Conservation (phyloP, 2,113 vertebrate species). For the Pionites leucogaster region DNA sequence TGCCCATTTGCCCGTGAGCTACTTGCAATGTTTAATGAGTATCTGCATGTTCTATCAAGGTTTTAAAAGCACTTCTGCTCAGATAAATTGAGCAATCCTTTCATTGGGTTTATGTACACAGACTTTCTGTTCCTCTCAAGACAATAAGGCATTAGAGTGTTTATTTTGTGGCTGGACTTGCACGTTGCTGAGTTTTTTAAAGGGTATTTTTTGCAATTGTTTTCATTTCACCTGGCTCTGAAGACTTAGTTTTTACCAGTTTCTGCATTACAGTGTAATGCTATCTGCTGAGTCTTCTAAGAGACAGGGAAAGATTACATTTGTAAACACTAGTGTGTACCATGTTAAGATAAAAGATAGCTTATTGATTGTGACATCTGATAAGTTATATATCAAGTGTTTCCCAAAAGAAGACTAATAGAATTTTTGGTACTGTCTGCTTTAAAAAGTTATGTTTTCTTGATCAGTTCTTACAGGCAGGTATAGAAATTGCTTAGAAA, state of each 20-base stretch:
- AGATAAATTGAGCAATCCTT: neutral
- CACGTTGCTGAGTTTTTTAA: neutral
- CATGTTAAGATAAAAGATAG: neutral
- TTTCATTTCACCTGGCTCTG: neutral
- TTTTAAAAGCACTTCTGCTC: neutral
- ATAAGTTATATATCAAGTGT: neutral
- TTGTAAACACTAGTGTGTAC: neutral
- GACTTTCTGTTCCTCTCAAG: neutral
- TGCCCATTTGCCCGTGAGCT: slow-evolving; percentile 45
- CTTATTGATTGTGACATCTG: neutral
- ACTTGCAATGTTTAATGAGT: slow-evolving; percentile 40
- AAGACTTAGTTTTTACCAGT: neutral
- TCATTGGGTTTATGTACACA: neutral
- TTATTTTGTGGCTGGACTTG: neutral
- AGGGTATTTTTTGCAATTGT: neutral
- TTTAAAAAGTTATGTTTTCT: neutral
- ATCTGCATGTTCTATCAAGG: neutral
- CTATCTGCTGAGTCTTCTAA: neutral
- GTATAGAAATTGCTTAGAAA: neutral
- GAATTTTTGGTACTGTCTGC: neutral
- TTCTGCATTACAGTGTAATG: neutral
- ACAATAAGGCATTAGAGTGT: neutral
- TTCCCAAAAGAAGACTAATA: neutral
- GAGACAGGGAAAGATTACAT: neutral
- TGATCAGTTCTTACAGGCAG: neutral